phyloP scores from a whole-genome alignment of 2,888 invertebrate species.

The Norana najaformis region DNA sequence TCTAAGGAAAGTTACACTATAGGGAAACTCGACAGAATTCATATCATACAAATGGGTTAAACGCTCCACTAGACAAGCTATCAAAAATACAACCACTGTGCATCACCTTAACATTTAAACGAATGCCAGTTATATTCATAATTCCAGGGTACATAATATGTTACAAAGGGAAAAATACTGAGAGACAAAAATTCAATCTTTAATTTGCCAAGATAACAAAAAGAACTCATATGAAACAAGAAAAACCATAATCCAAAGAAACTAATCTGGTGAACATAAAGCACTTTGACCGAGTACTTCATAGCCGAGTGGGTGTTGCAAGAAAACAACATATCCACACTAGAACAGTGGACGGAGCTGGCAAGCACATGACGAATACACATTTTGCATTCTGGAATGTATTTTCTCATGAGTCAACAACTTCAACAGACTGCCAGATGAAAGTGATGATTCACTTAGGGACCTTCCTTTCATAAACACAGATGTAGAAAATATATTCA shows the following conservation, averaged over 20 bases:
- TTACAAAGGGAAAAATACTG: not conserved
- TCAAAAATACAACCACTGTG: not conserved
- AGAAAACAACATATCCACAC: not conserved
- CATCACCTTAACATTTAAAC: not conserved
- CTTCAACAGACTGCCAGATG: no score
- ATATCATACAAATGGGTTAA: not conserved
- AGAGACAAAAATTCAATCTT: not conserved
- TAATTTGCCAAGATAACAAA: not conserved
- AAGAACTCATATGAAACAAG: not conserved
- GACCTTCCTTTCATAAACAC: not conserved
- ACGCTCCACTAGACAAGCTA: not conserved
- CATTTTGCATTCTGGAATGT: slow-evolving; percentile 13
- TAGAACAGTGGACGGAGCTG: not conserved
- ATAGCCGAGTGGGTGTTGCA: not conserved
- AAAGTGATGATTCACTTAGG: no score
- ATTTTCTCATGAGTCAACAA: not conserved
- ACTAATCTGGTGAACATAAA: not conserved
- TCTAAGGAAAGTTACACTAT: not conserved
- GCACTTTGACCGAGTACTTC: not conserved
- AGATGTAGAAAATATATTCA: not conserved
- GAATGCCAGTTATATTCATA: not conserved
- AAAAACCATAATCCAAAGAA: not conserved
- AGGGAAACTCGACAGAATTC: not conserved
- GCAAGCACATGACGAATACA: not conserved
- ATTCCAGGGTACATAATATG: not conserved